Conservation (phyloP, 2,888 invertebrate species). For the Himalopsyche japonica region DNA sequence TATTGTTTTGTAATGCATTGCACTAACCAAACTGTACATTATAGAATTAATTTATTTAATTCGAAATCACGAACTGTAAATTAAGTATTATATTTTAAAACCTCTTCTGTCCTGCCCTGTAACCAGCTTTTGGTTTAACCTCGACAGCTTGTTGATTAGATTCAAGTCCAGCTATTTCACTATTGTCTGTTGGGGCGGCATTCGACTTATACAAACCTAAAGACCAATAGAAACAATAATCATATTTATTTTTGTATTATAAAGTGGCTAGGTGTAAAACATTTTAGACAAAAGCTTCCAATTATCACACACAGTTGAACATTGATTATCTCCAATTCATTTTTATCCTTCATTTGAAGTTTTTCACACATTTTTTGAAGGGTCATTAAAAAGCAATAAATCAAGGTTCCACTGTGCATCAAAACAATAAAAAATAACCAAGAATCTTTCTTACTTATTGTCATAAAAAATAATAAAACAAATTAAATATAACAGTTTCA, state of each 20-base stretch:
- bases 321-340: not conserved
- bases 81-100: conserved; percentile 9
- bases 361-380: too few species aligned
- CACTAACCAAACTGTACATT: conserved; percentile 3
- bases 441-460: too few species aligned
- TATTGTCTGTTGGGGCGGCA: conserved; percentile 19
- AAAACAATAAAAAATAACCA: too few species aligned
- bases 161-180: conserved; percentile 34
- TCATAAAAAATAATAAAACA: too few species aligned
- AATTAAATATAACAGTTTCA: too few species aligned
- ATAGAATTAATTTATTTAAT: conserved; percentile 22
- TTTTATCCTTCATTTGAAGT: too few species aligned
- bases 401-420: too few species aligned
- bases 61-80: conserved; percentile 16
- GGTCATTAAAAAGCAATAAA: too few species aligned
- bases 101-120: conserved; percentile 31
- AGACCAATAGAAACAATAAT: not conserved
- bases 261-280: not conserved
- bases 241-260: not conserved
- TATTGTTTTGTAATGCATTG: not conserved
- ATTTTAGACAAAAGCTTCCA: too few species aligned
- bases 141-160: conserved; percentile 34
- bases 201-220: conserved; percentile 33
- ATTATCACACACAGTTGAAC: not conserved
- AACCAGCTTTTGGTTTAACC: conserved; percentile 31